Conservation (phyloP, 2,113 vertebrate species). For the Paralichthys olivaceus region DNA sequence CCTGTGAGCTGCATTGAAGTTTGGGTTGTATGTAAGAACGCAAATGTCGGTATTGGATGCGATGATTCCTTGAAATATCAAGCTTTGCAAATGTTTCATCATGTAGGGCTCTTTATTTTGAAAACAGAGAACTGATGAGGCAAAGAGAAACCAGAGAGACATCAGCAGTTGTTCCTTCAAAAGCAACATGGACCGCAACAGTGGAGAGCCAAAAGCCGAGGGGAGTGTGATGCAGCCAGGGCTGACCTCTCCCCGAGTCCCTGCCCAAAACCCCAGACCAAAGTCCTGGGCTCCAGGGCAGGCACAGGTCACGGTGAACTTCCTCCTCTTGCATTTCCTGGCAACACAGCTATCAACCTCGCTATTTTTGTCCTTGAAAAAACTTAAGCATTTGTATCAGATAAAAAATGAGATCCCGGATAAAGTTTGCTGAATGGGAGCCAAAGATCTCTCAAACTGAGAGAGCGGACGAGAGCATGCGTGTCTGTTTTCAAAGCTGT, state of each 20-base stretch:
- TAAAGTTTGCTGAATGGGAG: conserved; percentile 30
- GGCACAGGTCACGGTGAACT: conserved; percentile 57
- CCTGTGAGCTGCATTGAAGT: not conserved
- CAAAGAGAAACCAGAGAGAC: not conserved
- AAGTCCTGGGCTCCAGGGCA: conserved; percentile 38
- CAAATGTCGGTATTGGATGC: too few relatives aligned
- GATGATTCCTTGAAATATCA: not conserved
- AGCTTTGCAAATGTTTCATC: not conserved
- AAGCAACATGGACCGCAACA: conserved; percentile 9
- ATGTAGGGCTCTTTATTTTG: not conserved
- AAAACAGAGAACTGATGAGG: not conserved
- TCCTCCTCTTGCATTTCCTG: conserved; percentile 47
- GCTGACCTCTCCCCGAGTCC: conserved; percentile 25
- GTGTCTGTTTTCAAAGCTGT: conserved; percentile 39
- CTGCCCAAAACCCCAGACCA: conserved; percentile 50
- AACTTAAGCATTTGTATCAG: too few relatives aligned
- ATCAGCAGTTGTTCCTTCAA: not conserved
- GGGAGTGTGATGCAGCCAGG: not conserved
- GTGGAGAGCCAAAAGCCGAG: conserved; percentile 37
- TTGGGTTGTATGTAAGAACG: too few relatives aligned
- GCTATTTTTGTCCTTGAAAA: conserved; percentile 16
- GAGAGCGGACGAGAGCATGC: not conserved
- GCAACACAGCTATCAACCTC: conserved; percentile 56
- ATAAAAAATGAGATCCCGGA: conserved; percentile 17
- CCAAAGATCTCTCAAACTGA: conserved; percentile 21